Percentiles rank a stretch among this genome's conserved stretches.
phyloP scores from a whole-genome alignment of 2,888 invertebrate species.

The Nemurella pictetii region DNA sequence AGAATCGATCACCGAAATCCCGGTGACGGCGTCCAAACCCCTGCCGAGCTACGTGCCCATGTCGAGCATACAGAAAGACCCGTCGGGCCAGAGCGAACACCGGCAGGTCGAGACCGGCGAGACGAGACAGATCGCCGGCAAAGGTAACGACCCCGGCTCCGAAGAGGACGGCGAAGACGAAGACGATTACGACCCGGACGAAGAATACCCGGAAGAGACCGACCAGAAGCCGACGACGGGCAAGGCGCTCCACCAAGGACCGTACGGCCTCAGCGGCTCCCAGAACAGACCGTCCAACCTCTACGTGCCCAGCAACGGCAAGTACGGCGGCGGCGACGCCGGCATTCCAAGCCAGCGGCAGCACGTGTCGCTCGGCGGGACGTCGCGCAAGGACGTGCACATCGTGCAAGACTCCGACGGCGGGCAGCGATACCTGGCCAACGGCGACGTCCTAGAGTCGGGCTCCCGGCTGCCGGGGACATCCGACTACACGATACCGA shows the following conservation, averaged over 20 bases:
- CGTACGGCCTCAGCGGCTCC: not conserved
- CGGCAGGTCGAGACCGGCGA: not conserved
- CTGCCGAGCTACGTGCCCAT: conserved; percentile 14
- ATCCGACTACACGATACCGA: conserved; percentile 67
- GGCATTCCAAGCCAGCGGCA: conserved; percentile 62
- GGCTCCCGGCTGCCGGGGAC: conserved; percentile 70
- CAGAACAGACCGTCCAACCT: conserved; percentile 2
- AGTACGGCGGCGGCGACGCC: not conserved
- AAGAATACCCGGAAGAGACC: conserved; percentile 56
- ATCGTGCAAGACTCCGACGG: conserved; percentile 62
- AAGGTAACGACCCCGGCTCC: conserved; percentile 13
- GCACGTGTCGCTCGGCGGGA: conserved; percentile 62
- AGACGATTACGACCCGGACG: conserved; percentile 61
- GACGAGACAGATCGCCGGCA: not conserved
- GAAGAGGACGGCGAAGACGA: conserved; percentile 55
- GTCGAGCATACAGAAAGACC: conserved; percentile 11
- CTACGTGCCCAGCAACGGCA: not conserved
- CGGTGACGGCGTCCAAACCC: not conserved
- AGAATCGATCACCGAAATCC: not conserved
- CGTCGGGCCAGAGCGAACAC: not conserved
- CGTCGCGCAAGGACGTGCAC: conserved; percentile 62
- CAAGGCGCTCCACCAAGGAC: conserved; percentile 22
- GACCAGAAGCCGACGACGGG: conserved; percentile 32
- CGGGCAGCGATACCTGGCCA: conserved; percentile 44
- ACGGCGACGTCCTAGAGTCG: conserved; percentile 62